A percentile compares a stretch with the other conserved stretches of the same genome.
These are phyloP conservation scores for Toxonevra muliebris DNA, from an alignment of 2,888 invertebrate species.

Conservation along the genomic window DNA sequence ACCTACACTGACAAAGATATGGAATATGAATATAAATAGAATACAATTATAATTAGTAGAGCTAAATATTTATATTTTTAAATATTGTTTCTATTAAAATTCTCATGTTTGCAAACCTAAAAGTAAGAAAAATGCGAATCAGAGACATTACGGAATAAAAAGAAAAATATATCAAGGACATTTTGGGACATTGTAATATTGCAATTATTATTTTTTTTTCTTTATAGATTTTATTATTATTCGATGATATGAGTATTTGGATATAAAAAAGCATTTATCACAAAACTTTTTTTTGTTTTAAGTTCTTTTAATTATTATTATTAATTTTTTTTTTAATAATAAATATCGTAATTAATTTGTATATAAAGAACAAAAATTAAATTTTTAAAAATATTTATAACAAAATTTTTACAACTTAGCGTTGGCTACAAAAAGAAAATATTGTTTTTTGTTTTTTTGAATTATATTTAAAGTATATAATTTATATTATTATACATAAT, in stretches of 20 bases:
- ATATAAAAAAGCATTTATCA: constrained; percentile 46
- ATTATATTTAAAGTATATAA: too few species aligned
- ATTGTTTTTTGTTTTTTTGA: too few species aligned
- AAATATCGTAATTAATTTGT: too few species aligned
- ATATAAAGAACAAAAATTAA: too few species aligned
- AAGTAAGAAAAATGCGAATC: constrained; percentile 13
- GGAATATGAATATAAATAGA: constrained; percentile 41
- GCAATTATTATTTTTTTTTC: constrained; percentile 31
- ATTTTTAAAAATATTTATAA: too few species aligned
- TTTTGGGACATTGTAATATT: constrained; percentile 38
- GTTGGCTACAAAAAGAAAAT: too few species aligned
- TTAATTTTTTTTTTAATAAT: too few species aligned
- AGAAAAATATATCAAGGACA: constrained; percentile 13
- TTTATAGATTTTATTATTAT: constrained; percentile 34
- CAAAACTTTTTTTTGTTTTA: constrained; percentile 37
- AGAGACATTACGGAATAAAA: constrained; percentile 17
- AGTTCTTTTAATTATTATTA: not conserved
- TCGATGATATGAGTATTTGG: constrained; percentile 46
- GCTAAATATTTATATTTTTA: not conserved
- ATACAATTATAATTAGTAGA: not conserved
- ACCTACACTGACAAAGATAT: constrained; percentile 58
- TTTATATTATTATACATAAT: too few species aligned
- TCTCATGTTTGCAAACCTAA: constrained; percentile 17
- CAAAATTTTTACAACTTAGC: too few species aligned
- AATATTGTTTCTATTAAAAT: not conserved